A percentile compares a stretch with the other conserved stretches of the same genome.
phyloP scores from a whole-genome alignment of 1,140 invertebrate species.

The Drosophila murphyi region DNA sequence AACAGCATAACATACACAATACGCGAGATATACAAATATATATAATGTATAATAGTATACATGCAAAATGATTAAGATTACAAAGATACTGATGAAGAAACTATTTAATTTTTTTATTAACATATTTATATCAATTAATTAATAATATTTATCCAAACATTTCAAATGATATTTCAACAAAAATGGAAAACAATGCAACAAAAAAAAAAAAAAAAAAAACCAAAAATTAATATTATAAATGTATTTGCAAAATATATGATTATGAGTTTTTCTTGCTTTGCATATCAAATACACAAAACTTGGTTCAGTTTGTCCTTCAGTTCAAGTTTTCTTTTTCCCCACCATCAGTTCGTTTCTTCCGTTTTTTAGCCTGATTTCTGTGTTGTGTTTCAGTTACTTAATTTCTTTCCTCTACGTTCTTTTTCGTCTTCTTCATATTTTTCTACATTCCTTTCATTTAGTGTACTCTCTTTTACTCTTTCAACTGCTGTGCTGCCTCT shows the following conservation, averaged over 20 bases:
- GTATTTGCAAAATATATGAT: slow-evolving; percentile 81
- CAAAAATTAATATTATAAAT: slow-evolving; percentile 80
- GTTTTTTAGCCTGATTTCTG: neutral
- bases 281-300: slow-evolving; percentile 69
- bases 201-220: slow-evolving; percentile 45
- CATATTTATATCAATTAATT: slow-evolving; percentile 80
- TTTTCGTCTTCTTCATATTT: slow-evolving; percentile 5
- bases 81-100: slow-evolving; percentile 37
- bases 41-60: slow-evolving; percentile 42
- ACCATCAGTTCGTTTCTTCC: slow-evolving; percentile 4
- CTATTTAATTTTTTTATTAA: slow-evolving; percentile 83
- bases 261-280: slow-evolving; percentile 83
- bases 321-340: slow-evolving; percentile 22
- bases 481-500: slow-evolving; percentile 7
- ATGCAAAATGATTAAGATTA: slow-evolving; percentile 46
- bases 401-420: neutral
- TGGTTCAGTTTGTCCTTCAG: slow-evolving; percentile 42
- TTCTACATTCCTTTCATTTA: slow-evolving; percentile 2
- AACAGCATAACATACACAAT: slow-evolving; percentile 53
- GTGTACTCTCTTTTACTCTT: neutral
- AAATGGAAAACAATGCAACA: slow-evolving; percentile 67
- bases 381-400: neutral
- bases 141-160: slow-evolving; percentile 81
- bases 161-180: slow-evolving; percentile 78
- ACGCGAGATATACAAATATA: slow-evolving; percentile 44